These are phyloP conservation scores for Mythimna albipuncta DNA, from an alignment of 2,888 invertebrate species.

Conservation along the genomic window DNA sequence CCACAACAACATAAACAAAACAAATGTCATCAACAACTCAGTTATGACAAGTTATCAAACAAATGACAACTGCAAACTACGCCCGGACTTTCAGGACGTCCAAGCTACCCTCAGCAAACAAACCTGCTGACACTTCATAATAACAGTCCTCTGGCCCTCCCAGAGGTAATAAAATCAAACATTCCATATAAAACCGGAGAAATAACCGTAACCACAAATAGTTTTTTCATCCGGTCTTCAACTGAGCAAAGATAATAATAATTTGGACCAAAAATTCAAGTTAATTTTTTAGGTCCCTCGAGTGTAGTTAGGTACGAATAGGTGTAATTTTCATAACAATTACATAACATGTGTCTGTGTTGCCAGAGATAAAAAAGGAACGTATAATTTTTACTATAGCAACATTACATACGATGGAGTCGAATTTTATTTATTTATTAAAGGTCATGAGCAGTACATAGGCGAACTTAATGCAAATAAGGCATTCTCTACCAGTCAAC, in stretches of 20 bases:
- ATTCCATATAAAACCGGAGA: constrained; percentile 21
- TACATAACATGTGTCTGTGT: constrained; percentile 24
- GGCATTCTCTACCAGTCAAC: no score
- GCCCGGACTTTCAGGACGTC: not conserved
- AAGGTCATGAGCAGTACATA: no score
- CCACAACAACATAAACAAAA: not conserved
- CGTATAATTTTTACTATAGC: not conserved
- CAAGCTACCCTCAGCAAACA: constrained; percentile 21
- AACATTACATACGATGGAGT: constrained; percentile 7
- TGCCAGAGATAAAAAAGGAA: constrained; percentile 4
- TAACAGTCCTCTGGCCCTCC: constrained; percentile 14
- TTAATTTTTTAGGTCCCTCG: constrained; percentile 22
- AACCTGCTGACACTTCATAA: constrained; percentile 29
- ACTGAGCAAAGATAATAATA: constrained; percentile 26
- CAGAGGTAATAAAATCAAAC: constrained; percentile 32
- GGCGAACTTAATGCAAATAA: no score
- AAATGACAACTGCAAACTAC: constrained; percentile 38
- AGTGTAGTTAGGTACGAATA: constrained; percentile 20
- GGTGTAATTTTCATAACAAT: constrained; percentile 49
- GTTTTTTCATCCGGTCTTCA: constrained; percentile 42
- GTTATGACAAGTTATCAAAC: constrained; percentile 44
- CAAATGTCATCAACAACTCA: constrained; percentile 19
- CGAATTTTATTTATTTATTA: constrained; percentile 1
- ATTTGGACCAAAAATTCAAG: constrained; percentile 37
- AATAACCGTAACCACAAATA: constrained; percentile 38